Evolutionary conservation across 2,113 vertebrate genomes (phyloP).

Genomic region (Tautogolabrus adspersus): DNA sequence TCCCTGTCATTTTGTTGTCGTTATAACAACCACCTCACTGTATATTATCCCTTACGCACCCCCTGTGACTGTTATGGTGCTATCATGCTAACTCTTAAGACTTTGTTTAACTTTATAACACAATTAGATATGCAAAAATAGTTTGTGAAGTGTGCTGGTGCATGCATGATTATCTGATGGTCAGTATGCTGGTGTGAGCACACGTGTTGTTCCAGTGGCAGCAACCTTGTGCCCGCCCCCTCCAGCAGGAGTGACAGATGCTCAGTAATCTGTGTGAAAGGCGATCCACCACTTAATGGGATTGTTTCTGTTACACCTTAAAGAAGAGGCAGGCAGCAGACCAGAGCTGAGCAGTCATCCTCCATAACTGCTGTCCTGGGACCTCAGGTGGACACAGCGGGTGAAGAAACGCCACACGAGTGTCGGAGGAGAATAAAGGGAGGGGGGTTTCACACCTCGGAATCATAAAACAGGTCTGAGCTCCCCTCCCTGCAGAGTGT

Average conservation of each 20-base stretch:
- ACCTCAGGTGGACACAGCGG: slow-evolving; percentile 79
- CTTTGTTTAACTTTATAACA: slow-evolving; percentile 9
- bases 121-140: background rate
- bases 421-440: background rate
- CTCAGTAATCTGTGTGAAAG: slow-evolving; percentile 85
- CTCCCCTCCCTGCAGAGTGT: slow-evolving; percentile 51
- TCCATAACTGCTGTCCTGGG: slow-evolving; percentile 78
- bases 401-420: slow-evolving; percentile 46
- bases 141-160: slow-evolving; percentile 1
- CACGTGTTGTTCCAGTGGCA: slow-evolving; percentile 36
- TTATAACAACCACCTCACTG: background rate
- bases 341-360: slow-evolving; percentile 73
- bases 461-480: slow-evolving; percentile 64
- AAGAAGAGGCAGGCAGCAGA: slow-evolving; percentile 74
- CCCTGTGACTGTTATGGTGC: background rate
- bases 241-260: slow-evolving; percentile 81
- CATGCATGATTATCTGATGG: slow-evolving; percentile 5
- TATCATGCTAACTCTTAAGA: slow-evolving; percentile 3
- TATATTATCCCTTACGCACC: background rate
- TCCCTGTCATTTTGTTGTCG: too few relatives aligned
- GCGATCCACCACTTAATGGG: slow-evolving; percentile 82
- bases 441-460: slow-evolving; percentile 68
- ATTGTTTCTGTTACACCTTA: slow-evolving; percentile 85
- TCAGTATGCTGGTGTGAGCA: slow-evolving; percentile 12
- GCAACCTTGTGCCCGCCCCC: slow-evolving; percentile 72